Base-by-base conservation (phyloP, 2,888 invertebrate genomes). In the Chrysopilus asiliformis region DNA sequence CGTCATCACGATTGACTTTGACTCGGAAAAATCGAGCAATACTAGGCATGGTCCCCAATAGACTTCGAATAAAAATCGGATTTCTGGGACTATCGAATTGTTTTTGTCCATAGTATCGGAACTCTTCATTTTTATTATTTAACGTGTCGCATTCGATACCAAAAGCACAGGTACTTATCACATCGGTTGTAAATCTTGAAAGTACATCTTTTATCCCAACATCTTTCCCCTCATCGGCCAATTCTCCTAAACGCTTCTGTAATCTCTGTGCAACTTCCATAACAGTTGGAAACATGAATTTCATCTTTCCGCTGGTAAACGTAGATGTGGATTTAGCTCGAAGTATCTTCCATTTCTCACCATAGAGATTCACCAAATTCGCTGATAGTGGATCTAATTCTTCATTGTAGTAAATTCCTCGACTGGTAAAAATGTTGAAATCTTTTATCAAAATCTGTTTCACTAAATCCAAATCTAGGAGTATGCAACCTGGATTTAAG, bases 111-210 rank as follows among this genome's bases (percentile, higher is more conserved):
- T 36, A 46, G 18, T 29, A 30, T 9, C 52, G 47, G 40, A 58
- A 59, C 25, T 51, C 46, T 2, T 53, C 47, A 37, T 57, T 43
- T 2, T 53, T 49, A 41, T 58, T 42, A 17, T 46, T 47, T 33
- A 59, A 49, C 19, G 53, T 53, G 43, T 60, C 57, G 33, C 55
- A 52, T 22, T 60, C 54, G 9, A 64, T 49, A 1, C 61, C 63
- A 46, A 62, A 64, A 10, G 56, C 58, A 41, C 57, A 56, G 2
- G 50, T 49, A 4, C 60, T 58, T 34, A 65, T 63, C 1, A 65
- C 58, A 44, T 67, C 66, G 13, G 60, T 60, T 3, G 63, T 60
- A 41, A 55, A 65, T n/a, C 57, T 52, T 1, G 58, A 54, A 12
- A 56, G 48, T 4, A 55, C 36, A 20, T 58, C 57, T 45, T 57